Base-by-base conservation (phyloP, 1,140 invertebrate species). In the Melitaea cinxia region DNA sequence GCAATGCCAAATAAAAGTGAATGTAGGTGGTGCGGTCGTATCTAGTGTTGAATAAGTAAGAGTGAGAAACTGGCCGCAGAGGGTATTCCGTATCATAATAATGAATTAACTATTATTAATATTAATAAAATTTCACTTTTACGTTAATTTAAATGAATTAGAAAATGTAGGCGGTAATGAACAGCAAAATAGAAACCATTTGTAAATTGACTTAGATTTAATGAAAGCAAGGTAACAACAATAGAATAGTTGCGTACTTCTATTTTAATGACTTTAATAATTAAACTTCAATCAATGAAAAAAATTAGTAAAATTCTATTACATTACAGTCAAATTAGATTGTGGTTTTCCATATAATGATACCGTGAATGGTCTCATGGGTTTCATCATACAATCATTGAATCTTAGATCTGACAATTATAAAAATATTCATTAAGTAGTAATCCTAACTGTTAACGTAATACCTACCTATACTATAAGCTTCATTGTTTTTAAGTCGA, bases 1-100 rank as follows among this genome's bases (percentile, higher is more conserved):
- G 63, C 72, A 74, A 75, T 72, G 71, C 69, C 80, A 84, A 85
- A 83, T 77, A 89, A 89, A 89, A 89, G 85, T 88, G 87, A 89
- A 89, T 85, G 87, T 83, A 78, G 79, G 80, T 72, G 74, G 77
- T 72, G 73, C 72, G 50, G 65, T 58, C 19, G 17, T 56, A n/a
- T n/a, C n/a, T n/a, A 58, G 69, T 69, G 52, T 62, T 23, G 58
- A 50, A 21, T 64, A 70, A 58, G 65, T 65, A 66, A 61, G 65
- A 68, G 59, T 62, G 35, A 35, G 42, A 61, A 62, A 64, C 60
- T 57, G 62, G 50, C 55, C 52, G 19, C 39, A 59, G 39, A 53
- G 35, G 53, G 47, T 33, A 66, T 54, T 53, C 49, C 19, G 19
- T 63, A 58, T 65, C 17, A 57, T 42, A 52, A 52, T 30, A 56